phyloP scores from a whole-genome alignment of 2,888 invertebrate species.

The Rhamphomyia laevipes region DNA sequence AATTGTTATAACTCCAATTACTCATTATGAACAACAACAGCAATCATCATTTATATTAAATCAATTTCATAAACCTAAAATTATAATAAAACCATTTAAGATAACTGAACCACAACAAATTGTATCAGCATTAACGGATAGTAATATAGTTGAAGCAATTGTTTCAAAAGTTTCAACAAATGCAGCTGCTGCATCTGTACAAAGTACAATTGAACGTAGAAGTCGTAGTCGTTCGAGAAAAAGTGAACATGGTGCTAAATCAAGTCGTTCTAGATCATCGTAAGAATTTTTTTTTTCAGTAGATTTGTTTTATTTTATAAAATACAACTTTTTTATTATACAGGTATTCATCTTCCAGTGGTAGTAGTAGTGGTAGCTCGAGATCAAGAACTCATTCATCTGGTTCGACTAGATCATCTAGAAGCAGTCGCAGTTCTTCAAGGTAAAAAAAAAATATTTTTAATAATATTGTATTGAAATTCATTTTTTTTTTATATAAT shows the following conservation, averaged over 20 bases:
- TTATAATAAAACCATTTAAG: slow-evolving; percentile 39
- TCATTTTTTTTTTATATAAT: slow-evolving; percentile 8
- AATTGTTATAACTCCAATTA: background rate
- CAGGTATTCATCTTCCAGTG: slow-evolving; percentile 29
- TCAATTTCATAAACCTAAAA: slow-evolving; percentile 29
- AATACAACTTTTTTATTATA: background rate
- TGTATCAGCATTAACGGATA: slow-evolving; percentile 32
- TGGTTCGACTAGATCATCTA: slow-evolving; percentile 32
- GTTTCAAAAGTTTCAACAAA: slow-evolving; percentile 33
- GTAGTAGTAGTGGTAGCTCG: slow-evolving; percentile 28
- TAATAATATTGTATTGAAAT: background rate
- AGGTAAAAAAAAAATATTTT: slow-evolving; percentile 18
- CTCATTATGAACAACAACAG: slow-evolving; percentile 10
- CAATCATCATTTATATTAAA: slow-evolving; percentile 16
- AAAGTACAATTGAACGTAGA: slow-evolving; percentile 30
- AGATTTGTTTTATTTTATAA: no score
- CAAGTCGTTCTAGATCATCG: slow-evolving; percentile 12
- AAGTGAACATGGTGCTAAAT: slow-evolving; percentile 18
- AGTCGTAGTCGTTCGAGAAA: slow-evolving; percentile 32
- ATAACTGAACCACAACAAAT: slow-evolving; percentile 37
- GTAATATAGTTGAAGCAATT: slow-evolving; percentile 33
- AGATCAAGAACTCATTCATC: slow-evolving; percentile 33
- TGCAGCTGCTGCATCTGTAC: slow-evolving; percentile 31
- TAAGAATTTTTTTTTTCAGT: background rate
- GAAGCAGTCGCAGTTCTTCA: slow-evolving; percentile 31